Percentiles rank a stretch among this genome's conserved stretches.
These are phyloP conservation scores for Synanthedon vespiformis DNA, from an alignment of 2,888 invertebrate species.

Conservation along the genomic window DNA sequence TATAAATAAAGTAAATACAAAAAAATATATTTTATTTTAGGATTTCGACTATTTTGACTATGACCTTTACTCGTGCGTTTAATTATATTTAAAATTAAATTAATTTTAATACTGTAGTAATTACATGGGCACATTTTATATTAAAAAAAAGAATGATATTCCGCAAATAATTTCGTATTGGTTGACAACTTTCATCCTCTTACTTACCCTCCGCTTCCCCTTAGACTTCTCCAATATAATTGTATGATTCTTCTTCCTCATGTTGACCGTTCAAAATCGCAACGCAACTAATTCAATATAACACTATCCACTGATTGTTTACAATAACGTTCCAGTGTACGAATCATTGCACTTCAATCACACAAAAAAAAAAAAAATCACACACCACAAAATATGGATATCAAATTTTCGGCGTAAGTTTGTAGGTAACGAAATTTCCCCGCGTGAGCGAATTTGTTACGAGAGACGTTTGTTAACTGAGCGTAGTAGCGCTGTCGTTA, in stretches of 20 bases:
- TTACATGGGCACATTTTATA: too few species aligned
- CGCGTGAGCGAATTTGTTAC: conserved; percentile 10
- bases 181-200: not conserved
- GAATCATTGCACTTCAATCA: conserved; percentile 1
- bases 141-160: too few species aligned
- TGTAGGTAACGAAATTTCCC: conserved; percentile 12
- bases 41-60: too few species aligned
- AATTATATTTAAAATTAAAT: too few species aligned
- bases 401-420: not conserved
- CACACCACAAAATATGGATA: not conserved
- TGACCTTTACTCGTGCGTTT: too few species aligned
- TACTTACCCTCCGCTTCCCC: conserved; percentile 52
- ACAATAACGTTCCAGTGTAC: conserved; percentile 3
- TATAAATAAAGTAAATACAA: too few species aligned
- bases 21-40: too few species aligned
- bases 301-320: conserved; percentile 1
- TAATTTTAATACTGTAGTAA: too few species aligned
- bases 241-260: conserved; percentile 35
- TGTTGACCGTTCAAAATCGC: conserved; percentile 12
- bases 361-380: not conserved
- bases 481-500: too few species aligned
- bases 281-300: conserved; percentile 2
- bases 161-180: too few species aligned
- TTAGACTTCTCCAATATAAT: conserved; percentile 41
- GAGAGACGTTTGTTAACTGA: conserved; percentile 4